Evolutionary conservation across 1,140 invertebrate species (phyloP).

Genomic region (Macrosteles quadrilineatus): DNA sequence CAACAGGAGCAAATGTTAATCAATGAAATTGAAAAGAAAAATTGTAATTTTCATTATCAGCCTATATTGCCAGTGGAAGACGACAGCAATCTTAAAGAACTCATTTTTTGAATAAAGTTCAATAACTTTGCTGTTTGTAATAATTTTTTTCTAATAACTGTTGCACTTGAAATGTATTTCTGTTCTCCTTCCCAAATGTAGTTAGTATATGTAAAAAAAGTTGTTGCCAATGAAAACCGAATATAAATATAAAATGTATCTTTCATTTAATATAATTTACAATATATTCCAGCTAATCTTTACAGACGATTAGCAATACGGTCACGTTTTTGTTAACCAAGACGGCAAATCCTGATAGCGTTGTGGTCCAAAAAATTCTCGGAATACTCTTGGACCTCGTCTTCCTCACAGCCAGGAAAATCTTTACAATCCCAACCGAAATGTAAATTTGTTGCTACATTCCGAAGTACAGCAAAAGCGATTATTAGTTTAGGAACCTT

Average conservation of each 20-base stretch:
- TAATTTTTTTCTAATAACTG: neutral
- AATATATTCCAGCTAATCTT: neutral
- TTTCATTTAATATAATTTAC: neutral
- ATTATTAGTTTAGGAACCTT: conserved; percentile 18
- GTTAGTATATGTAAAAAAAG: neutral
- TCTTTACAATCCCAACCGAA: neutral
- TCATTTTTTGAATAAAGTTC: neutral
- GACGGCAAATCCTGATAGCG: neutral
- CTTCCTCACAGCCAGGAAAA: neutral
- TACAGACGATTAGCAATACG: conserved; percentile 3
- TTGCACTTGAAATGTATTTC: neutral
- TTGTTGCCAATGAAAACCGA: neutral
- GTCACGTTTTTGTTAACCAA: neutral
- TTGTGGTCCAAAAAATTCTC: neutral
- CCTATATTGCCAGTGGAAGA: neutral
- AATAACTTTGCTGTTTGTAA: too few species aligned
- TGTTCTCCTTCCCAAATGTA: neutral
- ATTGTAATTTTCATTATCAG: neutral
- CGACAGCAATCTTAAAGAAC: neutral
- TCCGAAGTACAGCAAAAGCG: neutral
- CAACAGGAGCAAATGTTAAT: neutral
- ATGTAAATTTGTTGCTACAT: conserved; percentile 13
- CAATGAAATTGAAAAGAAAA: neutral
- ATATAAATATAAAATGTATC: too few species aligned
- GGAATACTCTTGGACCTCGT: neutral